Percentiles rank a stretch among this genome's conserved stretches.
phyloP scores from a whole-genome alignment of 2,797 vertebrate species.

The Epinephelus coioides region DNA sequence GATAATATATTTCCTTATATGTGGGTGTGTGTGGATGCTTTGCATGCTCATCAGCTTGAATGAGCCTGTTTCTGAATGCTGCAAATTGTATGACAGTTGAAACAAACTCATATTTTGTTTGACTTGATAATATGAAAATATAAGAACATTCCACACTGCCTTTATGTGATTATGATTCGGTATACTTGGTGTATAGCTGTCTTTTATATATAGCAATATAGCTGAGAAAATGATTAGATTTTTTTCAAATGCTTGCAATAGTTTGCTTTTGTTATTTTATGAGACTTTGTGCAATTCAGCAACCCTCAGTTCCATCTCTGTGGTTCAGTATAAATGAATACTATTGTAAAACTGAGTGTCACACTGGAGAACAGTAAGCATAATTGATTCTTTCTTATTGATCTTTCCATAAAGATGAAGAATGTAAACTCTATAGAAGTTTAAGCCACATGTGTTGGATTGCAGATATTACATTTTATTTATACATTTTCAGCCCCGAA shows the following conservation, averaged over 20 bases:
- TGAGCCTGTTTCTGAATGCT: conserved; percentile 15
- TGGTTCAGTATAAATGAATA: conserved; percentile 9
- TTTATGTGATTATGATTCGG: conserved; percentile 6
- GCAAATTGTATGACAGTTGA: neutral
- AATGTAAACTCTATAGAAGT: neutral
- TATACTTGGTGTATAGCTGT: neutral
- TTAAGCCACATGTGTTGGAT: neutral
- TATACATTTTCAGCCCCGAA: neutral
- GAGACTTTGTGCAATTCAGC: conserved; percentile 35
- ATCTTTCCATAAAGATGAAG: conserved; percentile 1
- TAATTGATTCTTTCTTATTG: neutral
- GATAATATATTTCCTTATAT: neutral
- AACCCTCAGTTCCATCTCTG: neutral
- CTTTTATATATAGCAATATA: neutral
- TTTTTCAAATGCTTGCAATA: neutral
- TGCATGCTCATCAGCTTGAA: conserved; percentile 44
- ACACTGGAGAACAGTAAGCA: conserved; percentile 46
- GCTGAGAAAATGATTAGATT: neutral
- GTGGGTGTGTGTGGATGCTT: conserved; percentile 29
- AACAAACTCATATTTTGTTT: neutral
- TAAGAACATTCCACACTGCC: neutral
- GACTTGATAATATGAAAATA: neutral
- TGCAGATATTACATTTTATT: conserved; percentile 11
- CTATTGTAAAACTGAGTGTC: neutral
- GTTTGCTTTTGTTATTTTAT: conserved; percentile 21